Base-by-base conservation (phyloP, 2,113 vertebrate genomes). In the Aegotheles bennettii region DNA sequence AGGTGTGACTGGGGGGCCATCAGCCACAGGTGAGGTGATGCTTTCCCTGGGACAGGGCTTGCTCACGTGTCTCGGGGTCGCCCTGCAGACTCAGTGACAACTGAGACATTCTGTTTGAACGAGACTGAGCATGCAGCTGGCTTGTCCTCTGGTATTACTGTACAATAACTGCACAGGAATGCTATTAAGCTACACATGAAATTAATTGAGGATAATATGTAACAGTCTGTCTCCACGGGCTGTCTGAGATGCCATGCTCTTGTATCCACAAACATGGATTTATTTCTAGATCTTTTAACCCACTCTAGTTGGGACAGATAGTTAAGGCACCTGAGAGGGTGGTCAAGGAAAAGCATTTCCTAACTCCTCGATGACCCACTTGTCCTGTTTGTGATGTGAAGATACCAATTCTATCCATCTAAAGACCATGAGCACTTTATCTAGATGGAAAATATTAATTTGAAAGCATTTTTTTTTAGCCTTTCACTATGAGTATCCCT, bases 191-290 rank as follows among this genome's bases (percentile, higher is more conserved):
- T 93, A 61, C 78, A 88, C 29, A 50, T 36, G 38, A 92, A 93
- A 88, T 90, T 80, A 94, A 92, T 59, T 92, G 50, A 80, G 63
- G 28, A 21, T 92, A 95, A 94, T 90, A 69, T 23, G 31, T 88
- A 96, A 88, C 78, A 91, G 87, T 51, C 94, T 92, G 75, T 65
- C 79, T 88, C 67, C 59, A 11, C 33, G 42, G n/a, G 85, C 84
- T 76, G 73, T 91, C 77, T 89, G 87, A 87, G 65, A 56, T 0
- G 0, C 24, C 6, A 3, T 56, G 74, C 51, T 64, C 74, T 91
- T 50, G 28, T 40, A 64, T 87, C 48, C 70, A 76, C 28, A 87
- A 84, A 83, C 60, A n/a, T 0, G 0, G 57, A 68, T 92, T 75
- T 83, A 83, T 93, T 94, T 95, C 57, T 80, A 42, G 53, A 50